A percentile compares a stretch with the other conserved stretches of the same genome.
phyloP scores from a whole-genome alignment of 2,797 vertebrate species.

The Vireo griseus region DNA sequence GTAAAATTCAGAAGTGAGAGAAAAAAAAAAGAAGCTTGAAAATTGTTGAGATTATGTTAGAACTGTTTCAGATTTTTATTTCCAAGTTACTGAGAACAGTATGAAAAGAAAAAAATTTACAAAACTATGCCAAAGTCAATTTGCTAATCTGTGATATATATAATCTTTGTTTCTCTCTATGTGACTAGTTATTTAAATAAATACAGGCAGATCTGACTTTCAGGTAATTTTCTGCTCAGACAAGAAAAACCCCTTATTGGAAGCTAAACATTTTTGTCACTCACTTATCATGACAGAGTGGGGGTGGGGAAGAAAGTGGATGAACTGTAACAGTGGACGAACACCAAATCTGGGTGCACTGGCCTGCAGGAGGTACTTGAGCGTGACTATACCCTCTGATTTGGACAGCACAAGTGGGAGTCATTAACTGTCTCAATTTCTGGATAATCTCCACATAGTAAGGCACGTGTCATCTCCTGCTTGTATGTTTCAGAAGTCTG shows the following conservation, averaged over 20 bases:
- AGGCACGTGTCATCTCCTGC: not conserved
- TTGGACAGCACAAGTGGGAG: not conserved
- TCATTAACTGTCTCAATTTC: not conserved
- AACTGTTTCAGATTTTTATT: not conserved
- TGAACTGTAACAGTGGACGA: not conserved
- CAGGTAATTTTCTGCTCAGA: not conserved
- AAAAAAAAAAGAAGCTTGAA: not conserved
- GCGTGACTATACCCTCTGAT: too few relatives aligned
- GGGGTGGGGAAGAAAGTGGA: rapidly evolving
- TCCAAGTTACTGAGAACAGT: not conserved
- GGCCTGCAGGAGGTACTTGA: not conserved
- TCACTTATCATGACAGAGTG: not conserved
- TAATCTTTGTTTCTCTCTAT: not conserved
- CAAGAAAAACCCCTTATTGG: not conserved
- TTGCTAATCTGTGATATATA: not conserved
- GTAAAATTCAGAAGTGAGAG: not conserved
- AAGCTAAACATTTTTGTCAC: not conserved
- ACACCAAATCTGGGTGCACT: not conserved
- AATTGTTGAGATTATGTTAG: not conserved
- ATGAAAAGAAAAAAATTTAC: not conserved
- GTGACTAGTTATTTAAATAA: not conserved
- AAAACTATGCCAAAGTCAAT: not conserved
- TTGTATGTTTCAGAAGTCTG: not conserved
- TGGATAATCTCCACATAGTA: rapidly evolving
- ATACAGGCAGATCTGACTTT: not conserved